These are phyloP conservation scores for Pongo abelii DNA, from an alignment of 2,113 vertebrate genomes.

Conservation along the genomic window DNA sequence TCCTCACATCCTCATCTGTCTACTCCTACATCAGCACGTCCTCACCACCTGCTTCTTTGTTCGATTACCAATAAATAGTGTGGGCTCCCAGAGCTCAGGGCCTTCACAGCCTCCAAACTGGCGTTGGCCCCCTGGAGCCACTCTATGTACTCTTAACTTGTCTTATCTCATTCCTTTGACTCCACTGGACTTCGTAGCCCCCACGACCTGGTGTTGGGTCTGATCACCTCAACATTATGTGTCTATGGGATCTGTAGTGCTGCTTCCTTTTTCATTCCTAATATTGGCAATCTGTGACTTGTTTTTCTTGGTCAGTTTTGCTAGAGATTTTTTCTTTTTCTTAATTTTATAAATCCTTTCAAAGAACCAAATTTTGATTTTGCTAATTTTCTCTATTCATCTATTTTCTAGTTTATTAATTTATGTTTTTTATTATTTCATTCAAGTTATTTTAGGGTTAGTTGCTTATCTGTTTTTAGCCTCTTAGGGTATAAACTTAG, in stretches of 20 bases:
- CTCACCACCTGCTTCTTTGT: too few species aligned
- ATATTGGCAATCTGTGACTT: background rate
- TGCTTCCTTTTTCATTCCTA: background rate
- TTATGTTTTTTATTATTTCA: background rate
- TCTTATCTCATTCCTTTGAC: too few species aligned
- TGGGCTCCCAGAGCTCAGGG: too few species aligned
- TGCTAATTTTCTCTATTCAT: background rate
- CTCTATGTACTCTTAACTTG: too few species aligned
- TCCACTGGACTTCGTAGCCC: accelerated
- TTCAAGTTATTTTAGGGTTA: background rate
- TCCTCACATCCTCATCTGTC: too few species aligned
- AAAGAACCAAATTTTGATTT: background rate
- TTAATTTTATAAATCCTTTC: background rate
- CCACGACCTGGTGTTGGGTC: too few species aligned
- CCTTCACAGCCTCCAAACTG: too few species aligned
- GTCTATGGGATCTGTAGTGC: background rate
- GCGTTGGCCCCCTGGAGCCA: too few species aligned
- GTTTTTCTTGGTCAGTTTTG: background rate
- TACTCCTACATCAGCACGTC: too few species aligned
- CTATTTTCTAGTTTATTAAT: background rate
- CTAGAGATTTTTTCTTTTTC: background rate
- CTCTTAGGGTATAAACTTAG: background rate
- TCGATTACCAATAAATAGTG: too few species aligned
- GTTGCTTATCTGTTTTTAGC: background rate
- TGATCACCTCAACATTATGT: background rate